Base-by-base conservation (phyloP, 2,797 vertebrate genomes). In the Enteromius paludinosus region DNA sequence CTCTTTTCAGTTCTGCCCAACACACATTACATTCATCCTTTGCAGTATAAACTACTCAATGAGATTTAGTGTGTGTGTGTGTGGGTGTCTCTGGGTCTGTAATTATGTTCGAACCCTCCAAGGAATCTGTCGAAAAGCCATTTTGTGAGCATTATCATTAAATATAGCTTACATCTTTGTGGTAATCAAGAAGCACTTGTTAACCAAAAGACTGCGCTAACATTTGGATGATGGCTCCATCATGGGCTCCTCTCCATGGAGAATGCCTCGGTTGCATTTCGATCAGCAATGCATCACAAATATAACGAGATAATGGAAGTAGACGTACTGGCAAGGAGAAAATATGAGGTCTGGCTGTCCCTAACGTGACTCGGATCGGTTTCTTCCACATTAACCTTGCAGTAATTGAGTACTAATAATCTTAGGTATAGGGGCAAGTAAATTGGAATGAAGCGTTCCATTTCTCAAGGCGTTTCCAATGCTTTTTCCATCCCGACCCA, bases 171-270 rank as follows among this genome's bases (percentile, higher is more conserved):
- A 52, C 47, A 81, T 86, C 74, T 85, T 83, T 81, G 61, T 62
- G 78, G 65, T 43, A 77, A 83, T 81, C 43, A 78, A 74, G 77
- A 88, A 86, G 83, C 62, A 70, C 85, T 88, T 85, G 77, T 80
- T 81, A 85, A 77, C 70, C 70, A 83, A 83, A 76, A 78, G 82
- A 84, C 82, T 71, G 80, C 72, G 72, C 43, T 82, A 81, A 75
- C 73, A 88, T 88, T 86, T 84, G 80, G 83, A 74, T 86, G 85
- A 86, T 85, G 83, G 73, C 85, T 82, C 79, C 64, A 84, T 86
- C 83, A 83, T 70, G 78, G 65, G 49, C 65, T 41, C 52, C 75
- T 76, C 81, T 75, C 78, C 10, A 43, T 23, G 70, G 78, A 80
- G 83, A 80, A 83, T 62, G 78, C 76, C 81, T 72, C 35, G 9